Percentiles rank a stretch among this genome's conserved stretches.
Conservation (phyloP, 2,888 invertebrate genomes). For the Tromatobia lineatoria region DNA sequence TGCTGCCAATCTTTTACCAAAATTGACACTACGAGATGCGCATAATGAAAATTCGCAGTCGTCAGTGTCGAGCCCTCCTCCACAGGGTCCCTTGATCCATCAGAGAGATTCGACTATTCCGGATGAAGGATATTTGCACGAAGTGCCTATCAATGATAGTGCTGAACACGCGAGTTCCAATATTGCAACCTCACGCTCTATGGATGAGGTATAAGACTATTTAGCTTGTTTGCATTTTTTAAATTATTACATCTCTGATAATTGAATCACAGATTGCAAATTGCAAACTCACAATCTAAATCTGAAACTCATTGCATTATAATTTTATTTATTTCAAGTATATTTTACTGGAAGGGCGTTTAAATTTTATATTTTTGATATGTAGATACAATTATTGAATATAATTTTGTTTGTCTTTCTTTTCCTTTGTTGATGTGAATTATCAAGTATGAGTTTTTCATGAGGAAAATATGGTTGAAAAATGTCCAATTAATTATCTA, state of each 20-base stretch:
- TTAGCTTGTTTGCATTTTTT: constrained; percentile 9
- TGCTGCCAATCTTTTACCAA: constrained; percentile 74
- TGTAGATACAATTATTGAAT: no score
- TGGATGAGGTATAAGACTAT: constrained; percentile 79
- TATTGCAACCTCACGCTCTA: constrained; percentile 75
- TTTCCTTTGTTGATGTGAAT: no score
- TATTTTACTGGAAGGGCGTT: no score
- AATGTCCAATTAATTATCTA: no score
- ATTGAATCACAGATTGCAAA: constrained; percentile 3
- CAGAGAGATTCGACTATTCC: constrained; percentile 76
- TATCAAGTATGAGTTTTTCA: no score
- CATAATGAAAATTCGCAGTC: constrained; percentile 81
- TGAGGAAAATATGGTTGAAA: no score
- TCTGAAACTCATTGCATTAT: no score
- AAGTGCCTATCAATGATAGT: constrained; percentile 83
- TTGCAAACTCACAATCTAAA: neutral
- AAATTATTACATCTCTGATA: neutral
- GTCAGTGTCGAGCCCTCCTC: constrained; percentile 80
- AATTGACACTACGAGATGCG: constrained; percentile 80
- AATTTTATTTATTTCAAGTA: no score
- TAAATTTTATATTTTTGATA: no score
- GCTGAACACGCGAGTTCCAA: constrained; percentile 73
- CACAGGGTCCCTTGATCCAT: constrained; percentile 80
- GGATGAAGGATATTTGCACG: constrained; percentile 83
- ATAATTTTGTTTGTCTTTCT: no score